These are phyloP conservation scores for Protonibea diacanthus DNA, from an alignment of 2,797 vertebrate species.

Conservation along the genomic window DNA sequence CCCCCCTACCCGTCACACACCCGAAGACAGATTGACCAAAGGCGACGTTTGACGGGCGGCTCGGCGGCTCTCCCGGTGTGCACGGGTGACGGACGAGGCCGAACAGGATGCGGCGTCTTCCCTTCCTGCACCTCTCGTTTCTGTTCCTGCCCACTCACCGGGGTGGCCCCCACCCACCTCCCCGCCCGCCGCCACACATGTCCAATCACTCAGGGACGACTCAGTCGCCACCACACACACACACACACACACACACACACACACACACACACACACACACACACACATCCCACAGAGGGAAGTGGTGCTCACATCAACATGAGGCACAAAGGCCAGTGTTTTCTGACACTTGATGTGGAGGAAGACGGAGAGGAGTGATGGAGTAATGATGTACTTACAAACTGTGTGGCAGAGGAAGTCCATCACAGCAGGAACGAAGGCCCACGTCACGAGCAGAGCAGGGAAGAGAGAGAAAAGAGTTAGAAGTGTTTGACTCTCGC, in stretches of 20 bases:
- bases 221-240: conserved; percentile 43
- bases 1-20: conserved; percentile 61
- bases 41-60: conserved; percentile 73
- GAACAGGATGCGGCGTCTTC: conserved; percentile 83
- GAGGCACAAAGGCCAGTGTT: conserved; percentile 64
- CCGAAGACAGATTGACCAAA: conserved; percentile 76
- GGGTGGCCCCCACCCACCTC: conserved; percentile 51
- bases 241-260: conserved; percentile 20
- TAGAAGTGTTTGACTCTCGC: conserved; percentile 8
- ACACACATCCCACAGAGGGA: conserved; percentile 57
- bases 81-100: conserved; percentile 82
- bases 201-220: conserved; percentile 59
- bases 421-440: conserved; percentile 54
- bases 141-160: conserved; percentile 67
- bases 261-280: conserved; percentile 35
- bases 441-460: conserved; percentile 26
- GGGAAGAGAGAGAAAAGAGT: conserved; percentile 46
- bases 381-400: conserved; percentile 87
- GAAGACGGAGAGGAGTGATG: conserved; percentile 74
- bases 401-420: conserved; percentile 80
- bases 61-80: conserved; percentile 68
- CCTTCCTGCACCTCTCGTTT: conserved; percentile 75
- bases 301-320: conserved; percentile 44
- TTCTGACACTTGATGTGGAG: conserved; percentile 52
- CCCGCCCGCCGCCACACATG: conserved; percentile 30